Evolutionary conservation across 2,888 invertebrate genomes (phyloP).

Genomic region (Eupithecia vulgata): DNA sequence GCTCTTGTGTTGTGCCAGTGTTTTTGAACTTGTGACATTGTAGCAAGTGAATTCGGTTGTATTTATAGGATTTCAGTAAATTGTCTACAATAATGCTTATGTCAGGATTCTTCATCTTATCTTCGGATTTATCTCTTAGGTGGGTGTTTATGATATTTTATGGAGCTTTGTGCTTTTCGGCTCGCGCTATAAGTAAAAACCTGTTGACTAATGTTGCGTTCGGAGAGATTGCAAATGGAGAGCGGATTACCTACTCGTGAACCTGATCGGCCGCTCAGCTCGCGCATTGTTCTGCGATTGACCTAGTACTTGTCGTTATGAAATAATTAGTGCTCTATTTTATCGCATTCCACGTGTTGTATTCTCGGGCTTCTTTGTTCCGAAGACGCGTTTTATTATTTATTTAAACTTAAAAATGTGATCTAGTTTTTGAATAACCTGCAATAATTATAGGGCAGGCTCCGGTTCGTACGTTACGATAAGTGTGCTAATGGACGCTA

Average conservation of each 20-base stretch:
- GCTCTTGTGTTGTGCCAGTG: constrained; percentile 75
- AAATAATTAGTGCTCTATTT: constrained; percentile 66
- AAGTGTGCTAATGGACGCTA: constrained; percentile 60
- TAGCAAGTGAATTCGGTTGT: constrained; percentile 57
- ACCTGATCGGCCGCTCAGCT: constrained; percentile 74
- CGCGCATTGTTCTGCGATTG: constrained; percentile 75
- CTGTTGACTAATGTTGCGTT: constrained; percentile 54
- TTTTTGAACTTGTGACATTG: constrained; percentile 77
- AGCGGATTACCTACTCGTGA: constrained; percentile 65
- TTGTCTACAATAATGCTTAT: constrained; percentile 67
- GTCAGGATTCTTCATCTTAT: constrained; percentile 79
- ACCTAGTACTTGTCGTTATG: constrained; percentile 67
- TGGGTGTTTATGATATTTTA: constrained; percentile 67
- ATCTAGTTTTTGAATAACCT: neutral
- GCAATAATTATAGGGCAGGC: neutral
- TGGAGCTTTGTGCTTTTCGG: constrained; percentile 57
- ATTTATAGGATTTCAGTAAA: constrained; percentile 57
- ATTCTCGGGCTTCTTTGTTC: constrained; percentile 18
- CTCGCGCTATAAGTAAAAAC: constrained; percentile 41
- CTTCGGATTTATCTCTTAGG: constrained; percentile 77
- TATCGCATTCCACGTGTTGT: constrained; percentile 49
- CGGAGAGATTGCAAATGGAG: constrained; percentile 62
- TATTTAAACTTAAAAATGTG: neutral
- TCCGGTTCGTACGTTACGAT: constrained; percentile 49
- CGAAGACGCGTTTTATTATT: neutral